Evolutionary conservation across 2,113 vertebrate genomes (phyloP), one percentile per base, ranked within the genome.

Genomic region (Python bivittatus): DNA sequence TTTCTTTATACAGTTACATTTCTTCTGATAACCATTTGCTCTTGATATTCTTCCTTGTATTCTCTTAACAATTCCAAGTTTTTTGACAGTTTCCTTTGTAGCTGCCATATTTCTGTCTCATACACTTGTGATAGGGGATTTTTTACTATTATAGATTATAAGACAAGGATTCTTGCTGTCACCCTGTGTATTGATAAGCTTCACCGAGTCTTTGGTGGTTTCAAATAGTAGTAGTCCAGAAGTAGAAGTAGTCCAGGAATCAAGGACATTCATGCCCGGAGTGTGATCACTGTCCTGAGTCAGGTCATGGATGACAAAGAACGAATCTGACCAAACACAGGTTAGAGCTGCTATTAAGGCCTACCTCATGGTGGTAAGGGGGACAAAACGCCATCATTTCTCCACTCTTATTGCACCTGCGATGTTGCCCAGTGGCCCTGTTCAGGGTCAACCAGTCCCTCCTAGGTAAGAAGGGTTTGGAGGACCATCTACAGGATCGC

Each of bases 41-140:
- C 56, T 60, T 61, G 79, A 52, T 61, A 85, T 86, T 91, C 84
- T 68, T 86, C 84, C 44, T n/a, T 64, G 52, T 4, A 54, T 52
- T 68, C 91, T 72, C 84, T 61, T 72, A 33, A 91, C 60, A 91
- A 64, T 91, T 91, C n/a, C 54, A 42, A 85, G 90, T 25, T 64
- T 84, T 68, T 91, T 86, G 60, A 54, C 48, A 68, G 15, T 33
- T 91, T 91, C 13, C 60, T 91, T 91, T 54, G 48, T 68, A 44
- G 23, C 48, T 48, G 25, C 84, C 84, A 91, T 86, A 86, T 68
- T 86, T 86, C 6, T 53, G 57, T 86, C 58, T 64, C 44, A 84
- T 61, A 85, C 29, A 52, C 11, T 86, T 52, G 27, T 91, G 83
- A 87, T 42, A 68, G 48, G 48, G 60, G 7, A 91, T 54, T 42